Evolutionary conservation across 2,113 vertebrate species (phyloP).

Genomic region (Galbula dea): DNA sequence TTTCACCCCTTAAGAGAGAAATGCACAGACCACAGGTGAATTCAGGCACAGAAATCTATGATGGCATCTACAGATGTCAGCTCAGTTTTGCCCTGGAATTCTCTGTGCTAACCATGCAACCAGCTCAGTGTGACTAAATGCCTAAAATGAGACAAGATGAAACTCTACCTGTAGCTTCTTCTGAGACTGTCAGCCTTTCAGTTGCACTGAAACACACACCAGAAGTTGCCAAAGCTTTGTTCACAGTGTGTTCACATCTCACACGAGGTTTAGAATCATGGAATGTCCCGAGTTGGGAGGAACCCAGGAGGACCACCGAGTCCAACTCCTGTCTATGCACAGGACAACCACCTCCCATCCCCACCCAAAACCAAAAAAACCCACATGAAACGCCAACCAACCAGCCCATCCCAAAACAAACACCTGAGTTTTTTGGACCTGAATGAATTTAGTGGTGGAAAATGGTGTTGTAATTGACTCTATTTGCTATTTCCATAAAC

Average conservation of each 20-base stretch:
- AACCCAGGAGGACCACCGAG: too few relatives aligned
- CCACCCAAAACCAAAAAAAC: too few relatives aligned
- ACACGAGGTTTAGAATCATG: neutral
- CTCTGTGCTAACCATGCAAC: neutral
- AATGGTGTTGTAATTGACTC: neutral
- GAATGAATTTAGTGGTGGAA: neutral
- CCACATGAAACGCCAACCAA: too few relatives aligned
- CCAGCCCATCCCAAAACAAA: too few relatives aligned
- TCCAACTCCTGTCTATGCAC: too few relatives aligned
- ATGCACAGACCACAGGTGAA: neutral
- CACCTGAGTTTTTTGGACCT: neutral
- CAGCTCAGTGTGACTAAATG: neutral
- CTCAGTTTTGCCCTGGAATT: neutral
- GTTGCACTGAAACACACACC: accelerated
- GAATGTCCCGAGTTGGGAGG: too few relatives aligned
- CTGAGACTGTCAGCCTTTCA: neutral
- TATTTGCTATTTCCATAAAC: neutral
- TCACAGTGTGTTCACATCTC: neutral
- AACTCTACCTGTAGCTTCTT: neutral
- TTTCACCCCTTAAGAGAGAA: neutral
- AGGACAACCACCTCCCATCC: too few relatives aligned
- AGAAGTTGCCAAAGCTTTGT: neutral
- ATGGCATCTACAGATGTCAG: neutral
- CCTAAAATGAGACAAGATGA: neutral
- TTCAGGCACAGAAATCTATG: neutral